These are phyloP conservation scores for Leptopilina clavipes DNA, from an alignment of 1,140 invertebrate genomes.

Conservation along the genomic window DNA sequence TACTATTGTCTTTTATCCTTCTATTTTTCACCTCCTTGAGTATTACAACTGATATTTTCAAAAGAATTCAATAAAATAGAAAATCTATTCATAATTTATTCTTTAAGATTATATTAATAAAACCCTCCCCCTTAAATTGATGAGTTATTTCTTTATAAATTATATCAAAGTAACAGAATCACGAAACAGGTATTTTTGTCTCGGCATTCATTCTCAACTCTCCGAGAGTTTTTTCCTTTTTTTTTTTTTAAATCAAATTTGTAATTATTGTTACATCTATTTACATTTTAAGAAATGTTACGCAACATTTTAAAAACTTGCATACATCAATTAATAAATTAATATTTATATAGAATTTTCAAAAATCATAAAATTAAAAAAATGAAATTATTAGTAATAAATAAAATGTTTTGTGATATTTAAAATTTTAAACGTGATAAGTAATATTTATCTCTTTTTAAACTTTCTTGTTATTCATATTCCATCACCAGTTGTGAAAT, in stretches of 20 bases:
- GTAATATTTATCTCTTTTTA: too few species aligned
- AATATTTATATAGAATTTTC: background rate
- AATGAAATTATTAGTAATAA: too few species aligned
- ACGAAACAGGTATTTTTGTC: background rate
- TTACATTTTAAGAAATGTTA: too few species aligned
- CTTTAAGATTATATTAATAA: background rate
- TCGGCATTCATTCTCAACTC: background rate
- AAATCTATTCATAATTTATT: background rate
- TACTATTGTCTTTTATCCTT: background rate
- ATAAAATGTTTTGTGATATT: too few species aligned
- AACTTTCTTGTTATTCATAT: too few species aligned
- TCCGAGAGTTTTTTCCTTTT: background rate
- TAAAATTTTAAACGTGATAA: too few species aligned
- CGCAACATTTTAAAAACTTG: too few species aligned
- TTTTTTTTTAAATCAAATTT: background rate
- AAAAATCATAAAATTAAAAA: too few species aligned
- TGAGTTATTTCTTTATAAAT: constrained; percentile 13
- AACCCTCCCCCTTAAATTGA: background rate
- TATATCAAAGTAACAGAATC: background rate
- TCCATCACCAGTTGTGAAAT: too few species aligned
- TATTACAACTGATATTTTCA: too few species aligned
- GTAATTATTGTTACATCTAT: too few species aligned
- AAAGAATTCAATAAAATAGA: background rate
- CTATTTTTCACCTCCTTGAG: background rate
- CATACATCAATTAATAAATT: too few species aligned